These are phyloP conservation scores for Verasper variegatus DNA, from an alignment of 2,113 vertebrate species.

Conservation along the genomic window DNA sequence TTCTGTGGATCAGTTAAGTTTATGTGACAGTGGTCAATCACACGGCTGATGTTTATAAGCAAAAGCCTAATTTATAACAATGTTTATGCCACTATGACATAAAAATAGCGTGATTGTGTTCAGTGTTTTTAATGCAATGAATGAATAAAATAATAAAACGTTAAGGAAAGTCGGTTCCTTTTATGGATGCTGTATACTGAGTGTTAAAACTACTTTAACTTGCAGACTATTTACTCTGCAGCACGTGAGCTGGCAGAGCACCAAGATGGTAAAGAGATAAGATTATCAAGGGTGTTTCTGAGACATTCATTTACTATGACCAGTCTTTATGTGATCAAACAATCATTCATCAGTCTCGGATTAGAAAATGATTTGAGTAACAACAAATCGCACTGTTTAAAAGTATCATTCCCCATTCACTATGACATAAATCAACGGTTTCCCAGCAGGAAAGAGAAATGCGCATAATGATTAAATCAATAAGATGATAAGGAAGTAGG, in stretches of 20 bases:
- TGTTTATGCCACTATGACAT: no score
- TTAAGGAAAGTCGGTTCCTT: neutral
- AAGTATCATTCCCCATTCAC: fast-evolving
- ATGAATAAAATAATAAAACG: no score
- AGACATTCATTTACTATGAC: neutral
- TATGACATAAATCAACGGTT: no score
- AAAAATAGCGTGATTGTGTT: no score
- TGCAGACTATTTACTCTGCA: neutral
- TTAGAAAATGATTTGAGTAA: neutral
- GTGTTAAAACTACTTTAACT: neutral
- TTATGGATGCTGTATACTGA: neutral
- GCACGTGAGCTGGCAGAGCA: neutral
- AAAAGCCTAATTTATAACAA: no score
- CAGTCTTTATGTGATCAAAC: neutral
- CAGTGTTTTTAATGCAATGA: no score
- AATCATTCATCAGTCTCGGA: no score
- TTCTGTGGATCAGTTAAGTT: no score
- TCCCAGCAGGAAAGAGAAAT: no score
- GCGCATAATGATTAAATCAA: fast-evolving
- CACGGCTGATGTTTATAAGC: no score
- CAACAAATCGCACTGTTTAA: no score
- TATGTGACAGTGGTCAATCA: no score
- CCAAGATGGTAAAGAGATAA: neutral
- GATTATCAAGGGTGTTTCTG: neutral
- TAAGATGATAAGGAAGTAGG: slow-evolving; percentile 20